Conservation (phyloP, 2,113 vertebrate species). For the Chaetodon auriga region DNA sequence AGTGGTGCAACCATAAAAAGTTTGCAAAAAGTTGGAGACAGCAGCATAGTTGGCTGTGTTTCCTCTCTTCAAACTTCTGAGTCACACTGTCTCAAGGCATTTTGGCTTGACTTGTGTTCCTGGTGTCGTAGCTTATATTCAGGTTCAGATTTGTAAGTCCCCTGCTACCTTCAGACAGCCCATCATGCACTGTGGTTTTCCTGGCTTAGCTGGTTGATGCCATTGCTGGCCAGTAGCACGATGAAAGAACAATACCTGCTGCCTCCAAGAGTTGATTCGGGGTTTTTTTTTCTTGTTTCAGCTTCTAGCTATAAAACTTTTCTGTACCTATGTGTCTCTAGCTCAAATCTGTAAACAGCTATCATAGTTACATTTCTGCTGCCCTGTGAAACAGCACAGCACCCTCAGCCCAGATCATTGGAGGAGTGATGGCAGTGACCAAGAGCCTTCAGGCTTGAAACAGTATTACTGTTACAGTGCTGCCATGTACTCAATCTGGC, state of each 20-base stretch:
- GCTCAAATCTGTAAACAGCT: constrained; percentile 36
- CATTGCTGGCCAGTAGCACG: neutral
- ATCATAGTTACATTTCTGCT: constrained; percentile 45
- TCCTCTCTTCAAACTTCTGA: neutral
- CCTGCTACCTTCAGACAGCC: neutral
- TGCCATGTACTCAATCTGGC: constrained; percentile 71
- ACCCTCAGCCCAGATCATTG: constrained; percentile 57
- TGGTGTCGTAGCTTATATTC: neutral
- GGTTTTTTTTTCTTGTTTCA: constrained; percentile 4
- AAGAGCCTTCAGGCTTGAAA: constrained; percentile 63
- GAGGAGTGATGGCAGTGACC: constrained; percentile 57
- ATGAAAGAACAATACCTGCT: neutral
- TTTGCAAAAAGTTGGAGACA: neutral
- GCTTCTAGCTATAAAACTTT: constrained; percentile 42
- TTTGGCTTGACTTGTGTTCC: neutral
- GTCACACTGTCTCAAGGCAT: neutral
- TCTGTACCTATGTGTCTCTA: neutral
- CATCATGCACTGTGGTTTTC: neutral
- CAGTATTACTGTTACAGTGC: constrained; percentile 65
- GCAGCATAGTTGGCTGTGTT: neutral
- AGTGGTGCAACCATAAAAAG: neutral
- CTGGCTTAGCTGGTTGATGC: neutral
- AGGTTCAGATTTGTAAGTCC: neutral
- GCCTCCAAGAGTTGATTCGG: neutral
- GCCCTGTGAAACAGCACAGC: constrained; percentile 47